Conservation (phyloP, 37 sponge, comb jelly and placozoan species). For the Dysidea cf. avara region DNA sequence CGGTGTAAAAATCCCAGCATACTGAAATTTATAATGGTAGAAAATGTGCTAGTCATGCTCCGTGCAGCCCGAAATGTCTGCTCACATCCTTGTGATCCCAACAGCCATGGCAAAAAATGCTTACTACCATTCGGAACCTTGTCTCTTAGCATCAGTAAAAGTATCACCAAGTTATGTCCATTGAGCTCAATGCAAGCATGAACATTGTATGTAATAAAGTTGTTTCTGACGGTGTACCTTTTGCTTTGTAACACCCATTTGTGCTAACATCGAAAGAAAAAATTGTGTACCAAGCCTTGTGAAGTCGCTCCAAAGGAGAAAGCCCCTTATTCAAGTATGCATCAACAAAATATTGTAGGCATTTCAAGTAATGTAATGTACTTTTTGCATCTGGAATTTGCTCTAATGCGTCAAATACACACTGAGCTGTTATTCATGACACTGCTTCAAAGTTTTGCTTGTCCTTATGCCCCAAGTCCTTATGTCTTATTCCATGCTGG, state of each 20-base stretch:
- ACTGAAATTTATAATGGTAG: no score
- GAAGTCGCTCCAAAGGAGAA: neutral
- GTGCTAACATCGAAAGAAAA: constrained; percentile 8
- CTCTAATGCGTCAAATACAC: neutral
- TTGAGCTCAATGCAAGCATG: constrained; percentile 20
- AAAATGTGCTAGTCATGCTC: no score
- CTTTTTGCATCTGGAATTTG: constrained; percentile 19
- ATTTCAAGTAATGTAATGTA: neutral
- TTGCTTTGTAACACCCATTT: neutral
- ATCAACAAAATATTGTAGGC: neutral
- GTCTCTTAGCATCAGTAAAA: neutral
- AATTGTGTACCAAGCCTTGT: constrained; percentile 23
- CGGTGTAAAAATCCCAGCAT: no score
- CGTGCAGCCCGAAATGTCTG: constrained; percentile 13
- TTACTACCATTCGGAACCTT: neutral
- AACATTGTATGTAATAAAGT: constrained; percentile 17
- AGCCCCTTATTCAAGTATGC: no score
- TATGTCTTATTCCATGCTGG: constrained; percentile 24
- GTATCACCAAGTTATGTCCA: constrained; percentile 19
- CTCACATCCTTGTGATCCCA: constrained; percentile 30
- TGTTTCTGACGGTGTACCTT: neutral
- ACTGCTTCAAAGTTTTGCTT: constrained; percentile 28
- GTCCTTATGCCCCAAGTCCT: constrained; percentile 24
- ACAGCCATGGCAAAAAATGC: constrained; percentile 24
- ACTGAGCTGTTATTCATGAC: neutral